Evolutionary conservation across 2,888 invertebrate species (phyloP).

Genomic region (Phengaris alcon): DNA sequence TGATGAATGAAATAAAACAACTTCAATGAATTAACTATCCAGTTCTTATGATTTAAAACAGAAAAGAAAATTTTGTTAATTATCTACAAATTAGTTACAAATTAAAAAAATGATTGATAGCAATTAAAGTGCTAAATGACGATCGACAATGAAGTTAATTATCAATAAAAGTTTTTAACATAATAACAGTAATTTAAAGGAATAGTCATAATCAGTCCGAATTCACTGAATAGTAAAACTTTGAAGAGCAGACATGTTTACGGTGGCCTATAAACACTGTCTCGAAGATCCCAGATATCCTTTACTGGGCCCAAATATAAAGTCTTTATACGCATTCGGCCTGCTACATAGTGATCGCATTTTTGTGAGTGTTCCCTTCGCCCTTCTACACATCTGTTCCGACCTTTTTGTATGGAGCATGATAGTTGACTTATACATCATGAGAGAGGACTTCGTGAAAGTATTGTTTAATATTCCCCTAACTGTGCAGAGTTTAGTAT

Average conservation of each 20-base stretch:
- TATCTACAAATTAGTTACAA: background rate
- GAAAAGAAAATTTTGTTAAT: background rate
- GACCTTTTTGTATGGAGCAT: slow-evolving; percentile 48
- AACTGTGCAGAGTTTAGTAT: slow-evolving; percentile 46
- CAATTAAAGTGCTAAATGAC: background rate
- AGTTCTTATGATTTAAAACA: too few relatives aligned
- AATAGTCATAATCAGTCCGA: background rate
- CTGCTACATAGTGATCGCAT: slow-evolving; percentile 49
- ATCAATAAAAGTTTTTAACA: too few relatives aligned
- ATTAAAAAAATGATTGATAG: background rate
- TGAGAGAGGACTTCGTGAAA: slow-evolving; percentile 49
- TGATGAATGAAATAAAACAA: too few relatives aligned
- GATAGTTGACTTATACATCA: slow-evolving; percentile 49
- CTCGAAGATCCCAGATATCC: slow-evolving; percentile 39
- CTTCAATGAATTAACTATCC: too few relatives aligned
- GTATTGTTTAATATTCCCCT: slow-evolving; percentile 53
- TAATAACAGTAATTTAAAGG: background rate
- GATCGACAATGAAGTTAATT: too few relatives aligned
- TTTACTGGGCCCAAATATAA: slow-evolving; percentile 58
- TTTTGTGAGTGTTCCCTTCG: slow-evolving; percentile 44
- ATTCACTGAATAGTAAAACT: background rate
- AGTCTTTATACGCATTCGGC: slow-evolving; percentile 53
- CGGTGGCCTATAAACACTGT: background rate
- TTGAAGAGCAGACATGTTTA: background rate
- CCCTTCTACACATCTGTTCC: slow-evolving; percentile 44